Evolutionary conservation across 2,888 invertebrate species (phyloP), one percentile per base, ranked within the genome.

Genomic region (Sinodicranocentrus sp.): DNA sequence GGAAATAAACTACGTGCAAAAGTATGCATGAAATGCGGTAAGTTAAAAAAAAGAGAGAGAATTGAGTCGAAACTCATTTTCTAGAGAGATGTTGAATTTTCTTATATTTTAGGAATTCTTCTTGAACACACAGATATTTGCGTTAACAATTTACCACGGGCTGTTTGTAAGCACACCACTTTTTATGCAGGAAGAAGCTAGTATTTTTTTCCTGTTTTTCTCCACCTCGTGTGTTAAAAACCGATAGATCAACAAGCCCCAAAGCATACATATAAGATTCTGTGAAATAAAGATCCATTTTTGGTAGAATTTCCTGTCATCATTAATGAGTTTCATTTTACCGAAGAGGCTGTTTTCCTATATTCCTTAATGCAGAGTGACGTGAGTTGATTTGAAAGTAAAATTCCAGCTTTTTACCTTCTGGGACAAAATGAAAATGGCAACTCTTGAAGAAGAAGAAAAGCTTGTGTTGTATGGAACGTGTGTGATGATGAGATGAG

Each of bases 311-410:
- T 79, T 65, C 72, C 72, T 72, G 79, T 72, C 72, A 72, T 59
- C 79, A 43, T 79, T 79, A 79, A 79, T 79, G 79, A 79, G 79
- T 79, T 79, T 79, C 72, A 72, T 43, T 72, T 72, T 79, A 79
- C 71, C 52, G 54, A 71, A 78, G 39, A 63, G 68, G 39, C 70
- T 61, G 77, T 67, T 77, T 77, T 68, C 57, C 61, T 61, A 70
- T 48, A 70, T 59, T 59, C 59, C 61, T 78, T 72, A 79, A 79
- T 71, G 54, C 26, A 65, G 72, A 79, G 65, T 79, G 79, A 79
- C 72, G 71, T 79, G 65, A 59, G 70, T 79, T 79, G 79, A 79
- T 71, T 79, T 79, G 65, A 79, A 79, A 79, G 71, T 79, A 65
- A 79, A 79, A 72, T 79, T 79, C 26, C 57, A 54, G 70, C 39